Percentiles rank a stretch among this genome's conserved stretches.
These are phyloP conservation scores for Megaleporinus macrocephalus DNA, from an alignment of 2,113 vertebrate species.

Conservation along the genomic window DNA sequence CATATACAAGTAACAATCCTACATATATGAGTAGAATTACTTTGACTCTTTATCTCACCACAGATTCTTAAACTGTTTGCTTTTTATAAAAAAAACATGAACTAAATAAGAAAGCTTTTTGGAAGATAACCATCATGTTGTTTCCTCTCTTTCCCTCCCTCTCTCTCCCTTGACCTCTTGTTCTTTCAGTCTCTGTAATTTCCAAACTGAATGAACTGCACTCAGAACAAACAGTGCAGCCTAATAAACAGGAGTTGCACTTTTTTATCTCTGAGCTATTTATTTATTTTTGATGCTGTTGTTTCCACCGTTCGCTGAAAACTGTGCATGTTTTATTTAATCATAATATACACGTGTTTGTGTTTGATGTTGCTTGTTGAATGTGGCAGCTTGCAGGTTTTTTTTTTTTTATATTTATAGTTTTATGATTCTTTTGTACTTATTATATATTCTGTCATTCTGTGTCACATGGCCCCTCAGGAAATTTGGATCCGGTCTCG, in stretches of 20 bases:
- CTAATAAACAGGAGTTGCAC: no score
- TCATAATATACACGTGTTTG: not conserved
- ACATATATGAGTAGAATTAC: no score
- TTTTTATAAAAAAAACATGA: no score
- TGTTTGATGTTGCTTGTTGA: not conserved
- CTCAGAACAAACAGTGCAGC: not conserved
- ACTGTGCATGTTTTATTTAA: not conserved
- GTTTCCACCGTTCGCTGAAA: not conserved
- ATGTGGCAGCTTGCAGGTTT: not conserved
- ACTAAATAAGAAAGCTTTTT: no score
- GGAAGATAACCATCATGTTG: no score
- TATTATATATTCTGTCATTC: not conserved
- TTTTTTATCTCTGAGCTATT: not conserved
- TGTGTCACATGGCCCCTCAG: not conserved
- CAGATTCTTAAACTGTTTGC: no score
- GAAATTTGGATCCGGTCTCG: no score
- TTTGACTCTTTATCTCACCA: no score
- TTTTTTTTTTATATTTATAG: not conserved
- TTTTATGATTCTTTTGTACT: not conserved
- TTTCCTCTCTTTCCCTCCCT: no score
- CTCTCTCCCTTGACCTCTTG: not conserved
- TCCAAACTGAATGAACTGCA: not conserved
- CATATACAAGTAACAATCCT: no score
- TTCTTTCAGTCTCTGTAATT: not conserved
- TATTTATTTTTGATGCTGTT: no score